These are phyloP conservation scores for Cephalopholis sonnerati DNA, from an alignment of 2,113 vertebrate species.

Conservation along the genomic window DNA sequence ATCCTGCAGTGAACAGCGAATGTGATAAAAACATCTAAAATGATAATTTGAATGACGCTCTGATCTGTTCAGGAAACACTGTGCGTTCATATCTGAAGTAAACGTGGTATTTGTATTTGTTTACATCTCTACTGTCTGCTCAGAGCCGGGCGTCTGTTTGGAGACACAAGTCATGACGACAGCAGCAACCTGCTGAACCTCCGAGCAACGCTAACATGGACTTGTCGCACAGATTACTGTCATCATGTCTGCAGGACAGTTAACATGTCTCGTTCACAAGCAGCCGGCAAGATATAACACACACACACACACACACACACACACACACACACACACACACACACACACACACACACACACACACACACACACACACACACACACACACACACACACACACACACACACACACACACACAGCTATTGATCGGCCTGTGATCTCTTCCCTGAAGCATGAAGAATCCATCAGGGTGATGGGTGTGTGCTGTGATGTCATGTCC, in stretches of 20 bases:
- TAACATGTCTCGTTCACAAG: too few species aligned
- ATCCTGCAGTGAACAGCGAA: too few species aligned
- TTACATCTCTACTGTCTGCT: neutral
- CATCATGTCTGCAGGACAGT: neutral
- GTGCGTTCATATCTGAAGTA: neutral
- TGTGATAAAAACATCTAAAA: too few species aligned
- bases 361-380: neutral
- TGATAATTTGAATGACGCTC: too few species aligned
- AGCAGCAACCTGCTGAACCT: neutral
- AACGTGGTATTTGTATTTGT: too few species aligned
- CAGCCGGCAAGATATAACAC: too few species aligned
- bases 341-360: neutral
- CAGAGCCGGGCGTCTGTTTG: neutral
- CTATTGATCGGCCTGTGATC: slow-evolving; percentile 23
- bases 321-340: too few species aligned
- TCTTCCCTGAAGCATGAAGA: neutral
- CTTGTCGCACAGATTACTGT: slow-evolving; percentile 5
- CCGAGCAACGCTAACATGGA: neutral
- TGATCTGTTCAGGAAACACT: too few species aligned
- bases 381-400: too few species aligned
- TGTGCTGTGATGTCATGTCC: neutral
- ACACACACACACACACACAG: neutral
- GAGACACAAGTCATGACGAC: neutral
- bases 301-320: too few species aligned
- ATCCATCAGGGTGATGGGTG: slow-evolving; percentile 23